Evolutionary conservation across 2,888 invertebrate genomes (phyloP).

Genomic region (Cecidostiba fungosa): DNA sequence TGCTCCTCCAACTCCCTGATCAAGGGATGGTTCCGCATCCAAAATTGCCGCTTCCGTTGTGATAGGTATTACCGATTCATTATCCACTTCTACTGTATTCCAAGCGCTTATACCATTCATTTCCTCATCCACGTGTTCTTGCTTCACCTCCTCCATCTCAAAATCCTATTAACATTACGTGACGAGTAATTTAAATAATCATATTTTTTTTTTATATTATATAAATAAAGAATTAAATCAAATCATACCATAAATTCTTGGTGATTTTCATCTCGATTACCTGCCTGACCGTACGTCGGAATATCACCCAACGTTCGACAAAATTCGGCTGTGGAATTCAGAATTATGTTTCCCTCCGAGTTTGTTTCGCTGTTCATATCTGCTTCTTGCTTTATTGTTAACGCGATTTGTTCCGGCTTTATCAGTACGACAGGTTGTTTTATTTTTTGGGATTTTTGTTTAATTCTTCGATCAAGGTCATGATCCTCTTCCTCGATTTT

Average conservation of each 20-base stretch:
- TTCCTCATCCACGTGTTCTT: slow-evolving; percentile 78
- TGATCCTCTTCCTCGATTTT: slow-evolving; percentile 87
- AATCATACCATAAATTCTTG: slow-evolving; percentile 84
- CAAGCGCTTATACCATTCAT: slow-evolving; percentile 87
- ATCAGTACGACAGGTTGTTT: slow-evolving; percentile 42
- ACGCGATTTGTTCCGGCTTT: slow-evolving; percentile 81
- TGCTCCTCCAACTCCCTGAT: slow-evolving; percentile 95
- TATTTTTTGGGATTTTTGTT: slow-evolving; percentile 45
- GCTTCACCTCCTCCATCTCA: slow-evolving; percentile 75
- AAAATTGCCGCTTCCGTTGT: slow-evolving; percentile 86
- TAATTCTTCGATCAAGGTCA: slow-evolving; percentile 84
- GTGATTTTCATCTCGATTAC: slow-evolving; percentile 92
- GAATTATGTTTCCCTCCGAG: slow-evolving; percentile 85
- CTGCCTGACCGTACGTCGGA: slow-evolving; percentile 95
- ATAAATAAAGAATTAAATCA: not conserved
- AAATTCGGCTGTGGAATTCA: slow-evolving; percentile 98
- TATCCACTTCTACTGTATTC: slow-evolving; percentile 89
- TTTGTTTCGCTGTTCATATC: slow-evolving; percentile 63
- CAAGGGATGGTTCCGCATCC: slow-evolving; percentile 95
- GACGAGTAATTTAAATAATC: not conserved
- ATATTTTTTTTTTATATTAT: slow-evolving; percentile 20
- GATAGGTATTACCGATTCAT: slow-evolving; percentile 80
- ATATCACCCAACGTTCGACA: slow-evolving; percentile 97
- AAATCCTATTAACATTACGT: slow-evolving; percentile 79
- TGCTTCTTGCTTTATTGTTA: slow-evolving; percentile 82